Base-by-base conservation (phyloP, 2,888 invertebrate genomes). In the Julus scandinavius region DNA sequence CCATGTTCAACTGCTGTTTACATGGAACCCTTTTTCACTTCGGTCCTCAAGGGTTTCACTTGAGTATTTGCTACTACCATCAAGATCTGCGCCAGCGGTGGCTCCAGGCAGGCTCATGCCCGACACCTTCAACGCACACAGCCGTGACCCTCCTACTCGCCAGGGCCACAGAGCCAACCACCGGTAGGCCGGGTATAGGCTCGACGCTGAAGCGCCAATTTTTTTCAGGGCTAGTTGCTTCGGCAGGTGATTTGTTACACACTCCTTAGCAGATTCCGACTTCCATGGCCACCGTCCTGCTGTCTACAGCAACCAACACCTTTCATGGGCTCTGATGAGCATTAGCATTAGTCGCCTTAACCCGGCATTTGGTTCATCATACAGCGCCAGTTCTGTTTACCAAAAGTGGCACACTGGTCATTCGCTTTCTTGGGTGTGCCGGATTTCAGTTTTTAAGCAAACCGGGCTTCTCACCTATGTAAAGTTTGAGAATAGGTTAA, bases 31-130 rank as follows among this genome's bases (percentile, higher is more conserved):
- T 29, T 29, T 1, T 29, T 1, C 29, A 29, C 29, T 29, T 29
- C 29, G 29, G 29, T 29, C 29, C 29, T 29, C 29, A 29, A 1
- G 29, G 29, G 29, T 29, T 94, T 94, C 94, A 93, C 94, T 94
- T 93, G 94, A 94, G 94, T 95, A 94, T 94, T 95, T 95, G 94
- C 94, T 94, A 94, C 94, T 94, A 94, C 94, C 94, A 95, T 94
- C 86, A 86, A 95, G 94, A 94, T 95, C 93, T 93, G 93, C 92
- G 92, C 93, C 91, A 90, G 90, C 89, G 92, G 92, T 91, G 91
- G 93, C 92, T 93, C 92, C 92, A 93, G 93, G 92, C 92, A 92
- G 92, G 92, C 93, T 92, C 38, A 49, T 58, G 85, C 88, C 86
- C 88, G 58, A 54, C 63, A 54, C 49, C 83, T 85, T 83, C 88